Evolutionary conservation across 2,113 vertebrate genomes (phyloP).

Genomic region (Hipposideros armiger): DNA sequence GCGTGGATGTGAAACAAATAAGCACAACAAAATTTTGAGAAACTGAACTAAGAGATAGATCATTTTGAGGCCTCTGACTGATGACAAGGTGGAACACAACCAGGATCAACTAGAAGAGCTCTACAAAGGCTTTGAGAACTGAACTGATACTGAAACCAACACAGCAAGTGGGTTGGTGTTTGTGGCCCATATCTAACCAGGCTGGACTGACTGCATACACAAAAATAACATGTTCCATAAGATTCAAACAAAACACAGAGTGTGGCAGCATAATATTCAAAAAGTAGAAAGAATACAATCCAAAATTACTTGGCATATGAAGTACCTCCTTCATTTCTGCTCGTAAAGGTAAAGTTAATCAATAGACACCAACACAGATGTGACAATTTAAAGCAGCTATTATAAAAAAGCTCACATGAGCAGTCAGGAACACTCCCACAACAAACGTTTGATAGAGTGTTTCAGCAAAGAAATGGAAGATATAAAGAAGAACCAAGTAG

Average conservation of each 20-base stretch:
- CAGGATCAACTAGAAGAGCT: not conserved
- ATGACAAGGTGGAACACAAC: not conserved
- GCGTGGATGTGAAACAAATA: not conserved
- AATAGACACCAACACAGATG: not conserved
- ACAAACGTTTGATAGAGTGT: not conserved
- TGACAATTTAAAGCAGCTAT: not conserved
- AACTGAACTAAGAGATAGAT: not conserved
- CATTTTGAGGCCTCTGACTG: not conserved
- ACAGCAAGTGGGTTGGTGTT: not conserved
- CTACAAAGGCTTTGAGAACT: not conserved
- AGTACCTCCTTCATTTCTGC: not conserved
- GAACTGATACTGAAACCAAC: not conserved
- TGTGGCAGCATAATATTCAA: not conserved
- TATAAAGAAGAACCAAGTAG: not conserved
- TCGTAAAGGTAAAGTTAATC: not conserved
- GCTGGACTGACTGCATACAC: not conserved
- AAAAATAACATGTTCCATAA: not conserved
- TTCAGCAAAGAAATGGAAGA: not conserved
- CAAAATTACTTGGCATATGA: not conserved
- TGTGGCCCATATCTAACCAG: not conserved
- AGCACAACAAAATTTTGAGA: not conserved
- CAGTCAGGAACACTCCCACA: not conserved
- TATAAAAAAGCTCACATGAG: not conserved
- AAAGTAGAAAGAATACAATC: not conserved
- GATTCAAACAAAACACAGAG: not conserved